phyloP scores from a whole-genome alignment of 2,113 vertebrate species.

The Neolamprologus tretocephalus region DNA sequence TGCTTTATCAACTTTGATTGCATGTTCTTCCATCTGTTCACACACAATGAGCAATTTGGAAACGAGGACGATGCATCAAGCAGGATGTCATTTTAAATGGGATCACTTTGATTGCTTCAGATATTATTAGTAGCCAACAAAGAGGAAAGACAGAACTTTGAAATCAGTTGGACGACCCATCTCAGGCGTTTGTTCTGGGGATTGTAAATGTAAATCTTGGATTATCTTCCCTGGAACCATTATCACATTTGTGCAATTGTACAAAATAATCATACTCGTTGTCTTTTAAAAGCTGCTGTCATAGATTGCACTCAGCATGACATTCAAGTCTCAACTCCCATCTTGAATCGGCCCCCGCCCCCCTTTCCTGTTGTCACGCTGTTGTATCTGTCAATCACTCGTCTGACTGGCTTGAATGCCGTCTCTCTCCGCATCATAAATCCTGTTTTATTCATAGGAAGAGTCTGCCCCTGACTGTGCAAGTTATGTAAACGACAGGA shows the following conservation, averaged over 20 bases:
- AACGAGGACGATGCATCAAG: not conserved
- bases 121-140: not conserved
- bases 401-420: not conserved
- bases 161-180: not conserved
- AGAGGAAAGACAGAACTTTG: not conserved
- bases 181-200: not conserved
- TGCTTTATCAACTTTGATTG: slow-evolving; percentile 23
- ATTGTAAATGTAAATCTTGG: not conserved
- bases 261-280: not conserved
- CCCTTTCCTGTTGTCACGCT: not conserved
- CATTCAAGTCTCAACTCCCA: not conserved
- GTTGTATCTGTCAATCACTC: not conserved
- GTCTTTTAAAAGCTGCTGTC: not conserved
- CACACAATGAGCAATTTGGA: not conserved
- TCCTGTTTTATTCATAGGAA: not conserved
- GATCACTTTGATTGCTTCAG: not conserved
- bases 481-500: not conserved
- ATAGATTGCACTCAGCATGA: not conserved
- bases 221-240: not conserved
- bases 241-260: not conserved
- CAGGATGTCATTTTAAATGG: not conserved
- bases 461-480: not conserved
- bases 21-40: slow-evolving; percentile 18
- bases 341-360: not conserved
- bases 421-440: not conserved